Evolutionary conservation across 2,113 vertebrate genomes (phyloP), one percentile per base, ranked within the genome.

Genomic region (Chloropsis cyanopogon): DNA sequence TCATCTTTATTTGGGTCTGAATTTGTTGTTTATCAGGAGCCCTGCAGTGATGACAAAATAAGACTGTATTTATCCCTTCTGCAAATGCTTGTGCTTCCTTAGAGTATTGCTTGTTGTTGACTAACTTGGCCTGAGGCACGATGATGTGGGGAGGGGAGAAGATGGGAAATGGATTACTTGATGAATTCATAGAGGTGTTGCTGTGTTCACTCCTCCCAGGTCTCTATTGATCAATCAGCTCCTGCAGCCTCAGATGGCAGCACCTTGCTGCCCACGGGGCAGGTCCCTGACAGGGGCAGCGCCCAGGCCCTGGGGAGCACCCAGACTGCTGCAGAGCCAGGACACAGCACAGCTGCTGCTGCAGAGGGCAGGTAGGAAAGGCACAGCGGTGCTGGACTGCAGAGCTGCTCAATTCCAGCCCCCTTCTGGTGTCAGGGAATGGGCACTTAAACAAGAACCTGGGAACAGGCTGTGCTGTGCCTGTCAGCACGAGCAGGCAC

Each of bases 301-400:
- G 88, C 29, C 4, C 98, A 95, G 88, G 44, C 90, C 85, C 78
- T 95, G 63, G 96, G 97, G 60, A 84, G 96, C 47, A 88, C 97
- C 21, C 98, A 96, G 90, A 96, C 66, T 12, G 20, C 93, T 59
- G 97, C 96, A 87, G 99, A 99, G 5, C 75, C 96, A 8, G 96
- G 92, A 46, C 89, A 94, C 42, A 12, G 93, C 13, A 60, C 97
- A 20, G 57, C 97, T 65, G 96, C 92, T 63, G 81, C 92, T 92
- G 82, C 91, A 14, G 99, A 99, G 56, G 90, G 71, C 94, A 96
- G 99, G 99, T 99, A 77, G 96, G 97, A 41, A 14, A 68, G 89
- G 92, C 77, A 54, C 49, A 65, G 56, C 49, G 35, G 42, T 19
- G 42, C 79, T 83, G 2, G 6, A 3, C 61, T 75, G 87, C 71